phyloP scores from a whole-genome alignment of 2,888 invertebrate genomes.

The Dasypogon diadema region DNA sequence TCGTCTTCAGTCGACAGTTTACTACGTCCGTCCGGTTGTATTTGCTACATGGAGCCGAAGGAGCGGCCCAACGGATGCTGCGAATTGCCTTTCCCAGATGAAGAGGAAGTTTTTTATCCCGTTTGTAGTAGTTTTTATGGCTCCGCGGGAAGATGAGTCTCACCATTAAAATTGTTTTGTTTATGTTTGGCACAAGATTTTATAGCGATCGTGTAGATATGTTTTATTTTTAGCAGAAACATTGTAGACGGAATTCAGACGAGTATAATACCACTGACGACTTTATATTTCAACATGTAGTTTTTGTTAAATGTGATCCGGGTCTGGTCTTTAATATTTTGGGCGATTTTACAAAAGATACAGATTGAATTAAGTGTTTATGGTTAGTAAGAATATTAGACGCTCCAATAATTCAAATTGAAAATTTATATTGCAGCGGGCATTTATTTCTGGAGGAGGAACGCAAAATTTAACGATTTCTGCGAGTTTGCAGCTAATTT shows the following conservation, averaged over 20 bases:
- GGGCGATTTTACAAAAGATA: too few relatives aligned
- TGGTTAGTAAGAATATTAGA: too few relatives aligned
- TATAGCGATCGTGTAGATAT: conserved; percentile 11
- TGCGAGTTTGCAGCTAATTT: too few relatives aligned
- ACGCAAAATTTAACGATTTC: too few relatives aligned
- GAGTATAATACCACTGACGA: not conserved
- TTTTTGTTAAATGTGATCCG: too few relatives aligned
- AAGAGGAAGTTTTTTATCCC: not conserved
- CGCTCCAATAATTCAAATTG: too few relatives aligned
- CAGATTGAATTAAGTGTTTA: too few relatives aligned
- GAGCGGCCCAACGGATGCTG: not conserved
- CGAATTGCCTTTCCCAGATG: not conserved
- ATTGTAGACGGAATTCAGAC: not conserved
- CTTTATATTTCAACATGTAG: too few relatives aligned
- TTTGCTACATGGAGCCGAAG: not conserved
- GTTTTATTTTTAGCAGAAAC: conserved; percentile 9
- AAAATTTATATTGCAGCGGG: too few relatives aligned
- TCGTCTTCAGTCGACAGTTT: not conserved
- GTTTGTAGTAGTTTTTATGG: not conserved
- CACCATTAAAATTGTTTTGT: conserved; percentile 9
- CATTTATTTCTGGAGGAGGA: too few relatives aligned
- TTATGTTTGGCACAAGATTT: conserved; percentile 26
- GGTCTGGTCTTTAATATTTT: too few relatives aligned
- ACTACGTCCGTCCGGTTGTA: not conserved
- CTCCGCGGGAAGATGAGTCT: not conserved